These are phyloP conservation scores for Terrapene triunguis DNA, from an alignment of 2,113 vertebrate species.

Conservation along the genomic window DNA sequence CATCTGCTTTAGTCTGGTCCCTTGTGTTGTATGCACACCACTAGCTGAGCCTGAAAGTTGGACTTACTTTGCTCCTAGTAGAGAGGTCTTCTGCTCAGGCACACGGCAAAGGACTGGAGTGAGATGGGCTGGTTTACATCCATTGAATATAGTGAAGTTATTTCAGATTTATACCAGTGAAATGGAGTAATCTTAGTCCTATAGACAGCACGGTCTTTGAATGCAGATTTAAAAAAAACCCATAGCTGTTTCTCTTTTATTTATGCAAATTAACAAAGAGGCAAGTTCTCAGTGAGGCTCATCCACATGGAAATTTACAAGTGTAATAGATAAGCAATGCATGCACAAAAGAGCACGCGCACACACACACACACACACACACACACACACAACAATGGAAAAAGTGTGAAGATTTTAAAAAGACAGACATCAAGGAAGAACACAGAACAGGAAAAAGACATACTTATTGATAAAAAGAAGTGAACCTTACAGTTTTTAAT, in stretches of 20 bases:
- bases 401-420: no score
- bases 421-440: not conserved
- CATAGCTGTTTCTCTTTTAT: not conserved
- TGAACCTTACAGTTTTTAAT: not conserved
- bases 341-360: accelerated
- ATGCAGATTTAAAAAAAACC: not conserved
- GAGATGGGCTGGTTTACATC: accelerated
- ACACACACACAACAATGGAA: no score
- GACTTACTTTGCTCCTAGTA: not conserved
- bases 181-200: not conserved
- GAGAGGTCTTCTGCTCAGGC: not conserved
- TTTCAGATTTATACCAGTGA: not conserved
- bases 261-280: not conserved
- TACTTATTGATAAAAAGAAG: not conserved
- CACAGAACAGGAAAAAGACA: not conserved
- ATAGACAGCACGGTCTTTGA: not conserved
- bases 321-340: not conserved
- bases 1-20: not conserved
- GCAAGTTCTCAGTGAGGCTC: not conserved
- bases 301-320: not conserved
- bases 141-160: not conserved
- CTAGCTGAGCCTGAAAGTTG: not conserved
- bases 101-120: not conserved
- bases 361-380: no score
- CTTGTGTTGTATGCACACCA: not conserved